A percentile compares a stretch with the other conserved stretches of the same genome.
Evolutionary conservation across 2,113 vertebrate species (phyloP).

Genomic region (Neofelis nebulosa): DNA sequence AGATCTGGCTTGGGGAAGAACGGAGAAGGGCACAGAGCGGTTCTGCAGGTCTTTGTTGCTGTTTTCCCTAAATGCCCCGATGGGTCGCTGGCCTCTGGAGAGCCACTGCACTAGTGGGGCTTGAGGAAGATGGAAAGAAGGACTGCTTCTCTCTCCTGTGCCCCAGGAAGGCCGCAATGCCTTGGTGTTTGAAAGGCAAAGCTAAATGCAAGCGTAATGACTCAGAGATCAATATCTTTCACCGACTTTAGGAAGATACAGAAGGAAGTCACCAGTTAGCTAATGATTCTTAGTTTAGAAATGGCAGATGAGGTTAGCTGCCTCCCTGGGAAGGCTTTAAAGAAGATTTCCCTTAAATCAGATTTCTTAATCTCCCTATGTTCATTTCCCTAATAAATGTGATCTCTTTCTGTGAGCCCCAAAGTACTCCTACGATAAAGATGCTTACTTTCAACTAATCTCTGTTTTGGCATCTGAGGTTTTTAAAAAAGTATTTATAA

Average conservation of each 20-base stretch:
- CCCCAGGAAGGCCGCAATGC: not conserved
- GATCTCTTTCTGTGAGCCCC: not conserved
- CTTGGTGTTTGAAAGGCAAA: not conserved
- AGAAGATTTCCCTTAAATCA: not conserved
- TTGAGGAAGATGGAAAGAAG: not conserved
- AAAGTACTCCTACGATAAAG: not conserved
- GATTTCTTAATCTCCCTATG: not conserved
- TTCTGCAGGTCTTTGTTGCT: not conserved
- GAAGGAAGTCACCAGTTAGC: slow-evolving; percentile 31
- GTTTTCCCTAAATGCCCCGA: not conserved
- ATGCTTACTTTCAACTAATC: slow-evolving; percentile 15
- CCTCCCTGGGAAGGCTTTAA: not conserved
- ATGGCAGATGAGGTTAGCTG: not conserved
- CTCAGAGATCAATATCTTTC: slow-evolving; percentile 35
- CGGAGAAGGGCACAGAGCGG: not conserved
- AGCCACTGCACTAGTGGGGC: not conserved
- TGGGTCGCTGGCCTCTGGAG: not conserved
- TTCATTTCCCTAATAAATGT: not conserved
- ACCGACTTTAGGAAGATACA: not conserved
- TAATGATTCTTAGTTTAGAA: not conserved
- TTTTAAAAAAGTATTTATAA: not conserved
- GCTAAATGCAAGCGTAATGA: slow-evolving; percentile 3
- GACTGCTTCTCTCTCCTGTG: not conserved
- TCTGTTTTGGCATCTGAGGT: not conserved
- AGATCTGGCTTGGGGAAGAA: too few species aligned